phyloP scores from a whole-genome alignment of 2,113 vertebrate species.

The Redunca redunca region DNA sequence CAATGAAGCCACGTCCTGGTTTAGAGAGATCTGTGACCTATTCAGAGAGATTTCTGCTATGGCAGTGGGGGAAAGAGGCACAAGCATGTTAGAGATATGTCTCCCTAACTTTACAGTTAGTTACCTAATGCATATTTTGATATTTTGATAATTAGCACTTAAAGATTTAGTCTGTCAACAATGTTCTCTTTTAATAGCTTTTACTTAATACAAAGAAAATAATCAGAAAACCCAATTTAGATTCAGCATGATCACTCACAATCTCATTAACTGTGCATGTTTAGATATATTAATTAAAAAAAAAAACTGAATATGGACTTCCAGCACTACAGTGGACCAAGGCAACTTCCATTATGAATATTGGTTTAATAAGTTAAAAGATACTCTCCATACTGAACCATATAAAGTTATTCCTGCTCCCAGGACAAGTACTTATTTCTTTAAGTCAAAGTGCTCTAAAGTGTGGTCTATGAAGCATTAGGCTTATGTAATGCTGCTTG shows the following conservation, averaged over 20 bases:
- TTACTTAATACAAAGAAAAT: not conserved
- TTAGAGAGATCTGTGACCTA: not conserved
- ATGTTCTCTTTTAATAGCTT: not conserved
- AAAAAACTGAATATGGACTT: not conserved
- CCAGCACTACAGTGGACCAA: not conserved
- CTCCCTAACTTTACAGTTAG: not conserved
- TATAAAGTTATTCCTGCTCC: not conserved
- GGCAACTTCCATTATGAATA: not conserved
- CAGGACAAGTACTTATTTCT: not conserved
- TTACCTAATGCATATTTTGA: not conserved
- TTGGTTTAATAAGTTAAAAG: not conserved
- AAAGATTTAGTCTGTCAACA: not conserved
- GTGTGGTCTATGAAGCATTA: not conserved
- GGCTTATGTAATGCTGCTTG: not conserved
- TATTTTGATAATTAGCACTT: not conserved
- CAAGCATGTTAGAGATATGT: not conserved
- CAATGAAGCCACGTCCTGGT: no score
- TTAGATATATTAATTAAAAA: not conserved
- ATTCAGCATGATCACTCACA: not conserved
- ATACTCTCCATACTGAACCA: not conserved
- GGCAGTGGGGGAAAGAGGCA: not conserved
- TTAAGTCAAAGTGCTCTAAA: not conserved
- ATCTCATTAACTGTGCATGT: not conserved
- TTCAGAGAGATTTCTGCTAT: not conserved
- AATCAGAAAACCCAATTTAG: not conserved